These are phyloP conservation scores for Lymantria dispar DNA, from an alignment of 2,888 invertebrate genomes.

Conservation along the genomic window DNA sequence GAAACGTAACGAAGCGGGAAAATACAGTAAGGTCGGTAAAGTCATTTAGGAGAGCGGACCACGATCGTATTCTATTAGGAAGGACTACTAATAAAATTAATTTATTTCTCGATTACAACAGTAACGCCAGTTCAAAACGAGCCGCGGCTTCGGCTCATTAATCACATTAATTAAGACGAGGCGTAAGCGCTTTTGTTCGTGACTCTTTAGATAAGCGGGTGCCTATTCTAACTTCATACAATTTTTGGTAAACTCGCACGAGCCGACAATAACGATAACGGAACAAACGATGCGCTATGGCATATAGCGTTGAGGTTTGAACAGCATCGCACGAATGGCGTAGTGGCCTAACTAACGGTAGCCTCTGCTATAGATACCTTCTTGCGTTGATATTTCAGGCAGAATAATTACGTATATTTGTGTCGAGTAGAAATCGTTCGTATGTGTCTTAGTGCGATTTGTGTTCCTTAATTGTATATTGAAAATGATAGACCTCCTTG, in stretches of 20 bases:
- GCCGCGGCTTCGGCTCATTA: constrained; percentile 71
- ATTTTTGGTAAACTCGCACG: constrained; percentile 54
- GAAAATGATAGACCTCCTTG: too few species aligned
- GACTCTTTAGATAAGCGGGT: constrained; percentile 64
- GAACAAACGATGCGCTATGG: constrained; percentile 32
- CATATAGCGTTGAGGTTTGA: constrained; percentile 8
- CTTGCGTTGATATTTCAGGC: too few species aligned
- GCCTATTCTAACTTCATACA: constrained; percentile 50
- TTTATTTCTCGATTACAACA: constrained; percentile 80
- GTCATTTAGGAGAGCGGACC: constrained; percentile 53
- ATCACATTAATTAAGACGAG: constrained; percentile 82
- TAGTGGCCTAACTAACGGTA: too few species aligned
- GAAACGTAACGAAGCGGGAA: constrained; percentile 67
- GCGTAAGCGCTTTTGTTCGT: constrained; percentile 74
- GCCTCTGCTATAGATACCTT: too few species aligned
- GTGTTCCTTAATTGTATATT: too few species aligned
- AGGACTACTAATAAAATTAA: constrained; percentile 79
- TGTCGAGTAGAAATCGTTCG: too few species aligned
- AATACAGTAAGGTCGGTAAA: constrained; percentile 40
- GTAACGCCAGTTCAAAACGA: constrained; percentile 71
- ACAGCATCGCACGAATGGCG: too few species aligned
- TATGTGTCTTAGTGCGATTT: too few species aligned
- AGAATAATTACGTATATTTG: too few species aligned
- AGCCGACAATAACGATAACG: constrained; percentile 37
- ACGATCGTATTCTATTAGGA: constrained; percentile 71